Base-by-base conservation (phyloP, 2,113 vertebrate genomes). In the Sinocyclocheilus anophthalmus region DNA sequence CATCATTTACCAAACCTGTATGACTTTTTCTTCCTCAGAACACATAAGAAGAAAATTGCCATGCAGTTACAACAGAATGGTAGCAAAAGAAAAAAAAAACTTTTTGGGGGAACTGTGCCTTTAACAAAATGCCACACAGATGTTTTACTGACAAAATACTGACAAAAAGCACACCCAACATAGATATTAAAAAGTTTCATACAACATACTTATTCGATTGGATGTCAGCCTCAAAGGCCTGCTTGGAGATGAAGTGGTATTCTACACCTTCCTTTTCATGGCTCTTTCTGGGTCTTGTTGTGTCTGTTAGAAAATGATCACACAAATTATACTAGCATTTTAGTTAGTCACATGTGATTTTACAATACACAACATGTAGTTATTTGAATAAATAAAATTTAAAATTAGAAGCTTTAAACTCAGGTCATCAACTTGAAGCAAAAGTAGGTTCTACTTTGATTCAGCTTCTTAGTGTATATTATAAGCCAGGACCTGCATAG, bases 261-360 rank as follows among this genome's bases (percentile, higher is more conserved):
- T 99, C 98, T 24, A 98, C 94, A 22, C 97, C 97, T 48, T 97
- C 97, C 77, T 95, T 96, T 94, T 99, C 98, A 0, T 98, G 96
- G 90, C 92, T 94, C 91, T 96, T 98, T 83, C 94, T 96, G 90
- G 95, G 92, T 84, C 98, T 94, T 72, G 97, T 99, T 85, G 98
- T 99, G 90, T 98, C 98, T 96, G 87, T 22, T 53, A 61, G 45
- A 24, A 73, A 45, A 65, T 4, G 42, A 42, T 48, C 2, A 48
- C 45, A 48, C 45, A 50, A 50, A 50, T 50, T 50, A 13, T 50
- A 50, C 12, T 50, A 50, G 48, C 48, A 50, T 50, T 50, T 50
- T 3, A 50, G 48, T 50, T 50, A 13, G 48, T 50, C 48, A 50
- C 48, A 48, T 48, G 48, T 50, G 48, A 50, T 50, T 50, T 50